Conservation (phyloP, 2,797 vertebrate species). For the Coregonus suidteri region DNA sequence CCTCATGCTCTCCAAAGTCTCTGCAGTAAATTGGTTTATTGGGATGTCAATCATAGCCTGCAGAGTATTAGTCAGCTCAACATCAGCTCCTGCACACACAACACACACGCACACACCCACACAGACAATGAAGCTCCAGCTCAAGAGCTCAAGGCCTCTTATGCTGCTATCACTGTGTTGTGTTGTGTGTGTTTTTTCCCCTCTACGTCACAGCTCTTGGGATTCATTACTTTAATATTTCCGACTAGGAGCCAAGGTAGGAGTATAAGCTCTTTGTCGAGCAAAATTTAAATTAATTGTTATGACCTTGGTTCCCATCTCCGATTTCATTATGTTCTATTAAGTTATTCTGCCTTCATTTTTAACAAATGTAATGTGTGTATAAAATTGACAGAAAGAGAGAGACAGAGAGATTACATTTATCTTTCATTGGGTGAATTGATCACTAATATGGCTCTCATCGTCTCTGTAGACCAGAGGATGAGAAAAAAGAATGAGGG, state of each 20-base stretch:
- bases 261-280: neutral
- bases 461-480: neutral
- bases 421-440: too few relatives aligned
- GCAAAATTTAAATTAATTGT: neutral
- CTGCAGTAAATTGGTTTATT: constrained; percentile 39
- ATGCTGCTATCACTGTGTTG: neutral
- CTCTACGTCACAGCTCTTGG: neutral
- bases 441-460: too few relatives aligned
- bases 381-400: constrained; percentile 4
- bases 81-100: neutral
- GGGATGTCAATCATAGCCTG: constrained; percentile 46
- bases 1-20: constrained; percentile 19
- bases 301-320: neutral
- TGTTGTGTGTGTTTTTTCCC: neutral
- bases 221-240: neutral
- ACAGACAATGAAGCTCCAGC: neutral
- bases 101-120: neutral
- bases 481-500: neutral
- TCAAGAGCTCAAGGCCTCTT: neutral
- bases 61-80: constrained; percentile 32
- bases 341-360: neutral
- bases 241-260: neutral
- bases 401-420: neutral
- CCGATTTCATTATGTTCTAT: neutral
- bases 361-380: neutral